Conservation (phyloP, 2,113 vertebrate genomes). For the Ursus arctos region DNA sequence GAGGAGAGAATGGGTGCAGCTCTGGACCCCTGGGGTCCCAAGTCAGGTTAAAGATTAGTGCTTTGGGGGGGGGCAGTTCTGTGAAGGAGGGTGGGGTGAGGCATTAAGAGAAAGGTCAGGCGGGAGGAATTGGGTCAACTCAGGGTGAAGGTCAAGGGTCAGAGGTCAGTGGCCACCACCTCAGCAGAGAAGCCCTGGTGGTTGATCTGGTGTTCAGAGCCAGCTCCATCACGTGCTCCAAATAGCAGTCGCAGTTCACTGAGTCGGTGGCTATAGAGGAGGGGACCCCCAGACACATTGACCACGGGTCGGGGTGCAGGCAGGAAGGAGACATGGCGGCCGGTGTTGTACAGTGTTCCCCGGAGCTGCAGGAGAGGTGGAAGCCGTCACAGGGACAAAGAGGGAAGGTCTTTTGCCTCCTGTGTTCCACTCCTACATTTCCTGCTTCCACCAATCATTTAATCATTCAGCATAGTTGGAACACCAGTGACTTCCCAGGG, state of each 20-base stretch:
- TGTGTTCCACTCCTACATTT: background rate
- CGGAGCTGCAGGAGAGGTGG: conserved; percentile 80
- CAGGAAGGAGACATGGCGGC: conserved; percentile 87
- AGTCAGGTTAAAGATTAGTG: background rate
- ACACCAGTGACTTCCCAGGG: background rate
- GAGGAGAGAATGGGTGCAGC: background rate
- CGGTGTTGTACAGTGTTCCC: conserved; percentile 87
- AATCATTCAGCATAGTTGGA: background rate
- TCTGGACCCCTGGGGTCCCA: background rate
- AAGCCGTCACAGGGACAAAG: background rate
- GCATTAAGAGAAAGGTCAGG: background rate
- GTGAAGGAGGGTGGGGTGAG: background rate
- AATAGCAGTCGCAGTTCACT: conserved; percentile 87
- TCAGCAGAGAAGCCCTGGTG: conserved; percentile 86
- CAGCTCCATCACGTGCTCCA: conserved; percentile 85
- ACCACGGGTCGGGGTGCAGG: conserved; percentile 85
- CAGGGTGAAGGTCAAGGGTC: background rate
- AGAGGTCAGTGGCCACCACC: conserved; percentile 67
- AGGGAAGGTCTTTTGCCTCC: background rate
- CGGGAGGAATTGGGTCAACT: background rate
- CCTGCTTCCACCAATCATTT: background rate
- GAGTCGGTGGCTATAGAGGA: conserved; percentile 87
- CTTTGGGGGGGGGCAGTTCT: background rate
- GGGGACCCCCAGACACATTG: conserved; percentile 88
- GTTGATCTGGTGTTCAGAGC: conserved; percentile 88